Evolutionary conservation across 2,888 invertebrate species (phyloP), one percentile per base, ranked within the genome.

Genomic region (Anaspis maculata): DNA sequence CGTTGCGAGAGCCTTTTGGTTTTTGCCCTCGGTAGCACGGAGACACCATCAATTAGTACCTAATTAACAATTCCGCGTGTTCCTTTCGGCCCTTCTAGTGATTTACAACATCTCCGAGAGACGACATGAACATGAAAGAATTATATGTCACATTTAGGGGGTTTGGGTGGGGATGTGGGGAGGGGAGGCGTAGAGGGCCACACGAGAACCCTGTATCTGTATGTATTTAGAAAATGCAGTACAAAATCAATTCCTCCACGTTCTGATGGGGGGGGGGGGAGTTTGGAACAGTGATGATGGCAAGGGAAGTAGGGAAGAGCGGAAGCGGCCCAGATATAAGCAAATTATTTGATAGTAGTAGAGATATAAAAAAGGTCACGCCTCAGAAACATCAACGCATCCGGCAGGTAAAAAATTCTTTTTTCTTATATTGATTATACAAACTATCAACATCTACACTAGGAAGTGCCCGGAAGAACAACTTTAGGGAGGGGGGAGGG

Each of bases 391-490:
- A 55, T 51, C 52, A 54, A 50, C 40, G 54, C 54, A 46, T 52
- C 51, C 52, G 53, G 54, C 54, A 55, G 52, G 57, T 58, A 58
- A 51, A 56, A 56, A 56, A 56, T 44, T 52, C 36, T 40, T 54
- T 50, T 49, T 49, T 46, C 45, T 34, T 32, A 39, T 52, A 57
- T 57, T 57, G 57, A 57, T 59, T 61, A 61, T 57, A 58, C 57
- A 58, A 57, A 55, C n/a, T n/a, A n/a, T n/a, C n/a, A 56, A 54
- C 48, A 45, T 49, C 50, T 54, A 56, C 35, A 34, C 54, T 54
- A 55, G 30, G 29, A 33, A 37, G 47, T 49, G 45, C 39, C 40
- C 47, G 49, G 49, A 49, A 49, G 49, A 49, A 46, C 47, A 32
- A 39, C 38, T 39, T n/a, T n/a, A n/a, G n/a, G n/a, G n/a, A n/a